Evolutionary conservation across 1,140 invertebrate genomes (phyloP), one percentile per base, ranked within the genome.

Genomic region (Drosophila orena): DNA sequence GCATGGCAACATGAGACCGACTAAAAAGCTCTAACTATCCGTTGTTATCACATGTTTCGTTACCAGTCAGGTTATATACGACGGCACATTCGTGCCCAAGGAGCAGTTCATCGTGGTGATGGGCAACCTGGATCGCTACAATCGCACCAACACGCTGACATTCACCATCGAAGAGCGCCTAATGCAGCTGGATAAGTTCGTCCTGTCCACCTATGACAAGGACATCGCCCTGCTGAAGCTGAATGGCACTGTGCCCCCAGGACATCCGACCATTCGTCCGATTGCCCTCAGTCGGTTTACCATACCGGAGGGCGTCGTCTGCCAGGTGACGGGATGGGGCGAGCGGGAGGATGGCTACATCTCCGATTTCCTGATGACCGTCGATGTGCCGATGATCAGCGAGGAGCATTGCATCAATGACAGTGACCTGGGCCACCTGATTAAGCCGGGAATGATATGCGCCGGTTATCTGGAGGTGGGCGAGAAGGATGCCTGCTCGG

Each of bases 241-340:
- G 1, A 79, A 76, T n/a, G 91, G 6, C 0, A 69, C 71, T 0
- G 91, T 90, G 47, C 91, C 91, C 2, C 1, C 17, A 0, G 74
- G 70, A 47, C 77, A 91, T 71, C 79, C 91, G 0, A 90, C 79
- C 6, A 79, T 88, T 6, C 64, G 79, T 0, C 79, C 88, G 0
- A 92, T 92, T 47, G 37, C 53, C 7, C 20, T 91, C 6, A 69
- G 17, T 20, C 43, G 59, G 2, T 6, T 54, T 11, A 8, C 52
- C 1, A 30, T 89, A 2, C 35, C 54, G 0, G 70, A 35, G 4
- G 62, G 44, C 0, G 56, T 69, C 6, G 24, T 89, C 2, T 92
- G 91, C 54, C 91, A 92, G 64, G 79, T 78, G 8, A 89, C 89
- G 3, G 91, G 91, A 3, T 92, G 91, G 91, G 91, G 91, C 38